These are phyloP conservation scores for Gymnodraco acuticeps DNA, from an alignment of 2,797 vertebrate genomes.

Conservation along the genomic window DNA sequence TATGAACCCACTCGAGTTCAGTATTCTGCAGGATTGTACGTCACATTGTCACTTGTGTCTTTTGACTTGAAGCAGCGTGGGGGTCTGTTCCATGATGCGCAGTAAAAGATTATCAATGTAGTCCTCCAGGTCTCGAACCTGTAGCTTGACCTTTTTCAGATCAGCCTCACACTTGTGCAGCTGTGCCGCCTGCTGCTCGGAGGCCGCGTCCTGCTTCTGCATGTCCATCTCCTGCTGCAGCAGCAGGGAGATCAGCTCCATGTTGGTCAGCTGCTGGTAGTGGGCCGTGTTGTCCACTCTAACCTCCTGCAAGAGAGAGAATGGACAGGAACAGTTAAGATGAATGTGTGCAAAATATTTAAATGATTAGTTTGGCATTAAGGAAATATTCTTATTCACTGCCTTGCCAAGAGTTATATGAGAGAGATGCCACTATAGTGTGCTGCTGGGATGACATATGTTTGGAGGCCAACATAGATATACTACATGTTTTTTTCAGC, in stretches of 20 bases:
- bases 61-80: conserved; percentile 93
- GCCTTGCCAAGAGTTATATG: background rate
- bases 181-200: conserved; percentile 77
- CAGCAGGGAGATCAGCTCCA: conserved; percentile 94
- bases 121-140: conserved; percentile 94
- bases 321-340: background rate
- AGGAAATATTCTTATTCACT: background rate
- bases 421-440: too few species aligned
- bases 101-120: conserved; percentile 97
- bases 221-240: conserved; percentile 94
- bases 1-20: conserved; percentile 4
- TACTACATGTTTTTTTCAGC: too few species aligned
- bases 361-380: background rate
- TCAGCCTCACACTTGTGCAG: conserved; percentile 90
- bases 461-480: too few species aligned
- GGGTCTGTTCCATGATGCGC: conserved; percentile 97
- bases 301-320: conserved; percentile 55
- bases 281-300: conserved; percentile 83
- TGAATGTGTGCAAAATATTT: background rate
- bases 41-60: conserved; percentile 82
- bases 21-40: conserved; percentile 10
- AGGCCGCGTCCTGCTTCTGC: conserved; percentile 83
- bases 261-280: conserved; percentile 95
- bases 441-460: too few species aligned
- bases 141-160: conserved; percentile 90